Evolutionary conservation across 1,140 invertebrate genomes (phyloP), one percentile per base, ranked within the genome.

Genomic region (Muscidifurax raptorellus): DNA sequence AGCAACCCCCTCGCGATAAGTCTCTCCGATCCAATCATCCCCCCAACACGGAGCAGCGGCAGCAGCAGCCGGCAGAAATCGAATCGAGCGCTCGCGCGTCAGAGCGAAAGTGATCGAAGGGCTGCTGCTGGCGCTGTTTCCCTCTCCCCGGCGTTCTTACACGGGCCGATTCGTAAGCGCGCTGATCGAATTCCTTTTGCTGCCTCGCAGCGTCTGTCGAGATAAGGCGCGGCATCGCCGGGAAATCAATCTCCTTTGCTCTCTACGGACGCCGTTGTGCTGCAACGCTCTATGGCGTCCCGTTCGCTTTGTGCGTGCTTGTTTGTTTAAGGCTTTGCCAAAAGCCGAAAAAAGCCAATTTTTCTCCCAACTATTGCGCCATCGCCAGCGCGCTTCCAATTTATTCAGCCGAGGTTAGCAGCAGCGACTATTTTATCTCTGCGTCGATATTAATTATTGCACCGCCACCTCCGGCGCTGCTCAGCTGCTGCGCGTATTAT

Each of bases 161-260:
- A 30, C 18, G 27, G 25, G 25, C 22, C 40, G 10, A 36, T 81
- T 81, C 69, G 44, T 59, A 74, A 59, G 22, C 25, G 52, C 52
- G 66, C 22, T 22, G 82, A 79, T 79, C 82, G 76, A 84, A 74
- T 79, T 84, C 71, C 67, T 83, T 59, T 30, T 27, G 74, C 75
- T 52, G 75, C 52, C 72, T 72, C 80, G 44, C n/a, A 74, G 69
- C 80, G 27, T 30, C 30, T 25, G 64, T 44, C 64, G 81, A 83
- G 32, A 82, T 66, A 76, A 66, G 72, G 30, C 22, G 12, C n/a
- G 18, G 7, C 28, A 69, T 69, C 66, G 10, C 10, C 25, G 47
- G 27, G 69, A 72, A 72, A 72, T 72, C 69, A 59, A 47, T 40
- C 52, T 30, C n/a, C 66, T 28, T 71, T 71, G 6, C 32, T 74